phyloP scores from a whole-genome alignment of 1,140 invertebrate genomes.

The Aphelenchoides besseyi region DNA sequence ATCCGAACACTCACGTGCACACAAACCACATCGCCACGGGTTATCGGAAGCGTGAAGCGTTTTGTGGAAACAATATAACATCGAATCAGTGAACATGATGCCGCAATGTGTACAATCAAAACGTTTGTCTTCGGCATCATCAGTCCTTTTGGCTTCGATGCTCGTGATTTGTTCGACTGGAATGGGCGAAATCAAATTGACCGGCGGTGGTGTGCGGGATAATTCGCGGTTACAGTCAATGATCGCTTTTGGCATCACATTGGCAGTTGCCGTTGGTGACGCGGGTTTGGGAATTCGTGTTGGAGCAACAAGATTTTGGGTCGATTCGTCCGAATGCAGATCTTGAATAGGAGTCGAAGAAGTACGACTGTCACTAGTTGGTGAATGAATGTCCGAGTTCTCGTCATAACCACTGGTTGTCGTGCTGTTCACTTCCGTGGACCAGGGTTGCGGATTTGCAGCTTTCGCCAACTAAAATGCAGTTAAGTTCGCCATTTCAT shows the following conservation, averaged over 20 bases:
- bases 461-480: constrained; percentile 7
- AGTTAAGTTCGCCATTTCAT: too few species aligned
- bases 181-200: constrained; percentile 4
- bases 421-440: background rate
- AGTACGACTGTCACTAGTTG: constrained; percentile 3
- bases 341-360: constrained; percentile 1
- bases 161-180: constrained; percentile 2
- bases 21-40: constrained; percentile 96
- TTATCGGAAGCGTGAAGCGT: constrained; percentile 92
- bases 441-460: background rate
- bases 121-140: constrained; percentile 25
- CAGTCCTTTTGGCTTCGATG: constrained; percentile 23
- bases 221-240: background rate
- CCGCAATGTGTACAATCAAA: constrained; percentile 81
- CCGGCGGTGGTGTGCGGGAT: background rate
- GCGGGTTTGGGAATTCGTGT: background rate
- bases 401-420: background rate
- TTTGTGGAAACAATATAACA: constrained; percentile 91
- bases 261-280: background rate
- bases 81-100: constrained; percentile 88
- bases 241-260: background rate
- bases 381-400: constrained; percentile 15
- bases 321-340: background rate
- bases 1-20: constrained; percentile 84
- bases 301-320: background rate